Evolutionary conservation across 64 coral and sea anemone species (phyloP), one percentile per base, ranked within the genome.

Genomic region (Dendronephthya gigantea): DNA sequence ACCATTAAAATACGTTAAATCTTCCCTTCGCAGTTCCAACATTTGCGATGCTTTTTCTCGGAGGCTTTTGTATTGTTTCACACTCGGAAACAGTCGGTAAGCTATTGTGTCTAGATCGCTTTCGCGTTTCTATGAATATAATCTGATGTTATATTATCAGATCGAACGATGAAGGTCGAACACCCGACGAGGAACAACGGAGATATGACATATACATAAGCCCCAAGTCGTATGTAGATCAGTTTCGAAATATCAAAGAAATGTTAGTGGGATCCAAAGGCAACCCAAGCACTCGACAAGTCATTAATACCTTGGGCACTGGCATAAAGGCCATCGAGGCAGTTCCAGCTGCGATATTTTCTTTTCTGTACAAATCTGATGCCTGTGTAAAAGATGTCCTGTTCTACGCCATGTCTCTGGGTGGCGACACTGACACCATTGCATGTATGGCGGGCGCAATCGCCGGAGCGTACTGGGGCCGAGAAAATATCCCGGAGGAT

Each of bases 371-470:
- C 87, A 93, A 93, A 43, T 91, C 91, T 0, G 87, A 69, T n/a
- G 35, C 39, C 9, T 93, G 92, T 9, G 86, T 98, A 84, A 40
- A 93, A 47, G 92, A 90, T 7, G 82, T 83, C 15, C 82, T 98
- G 8, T 86, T 89, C 58, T 98, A 90, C 91, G 92, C 95, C n/a
- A 98, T 98, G 30, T 98, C 95, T 27, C 74, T 98, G 19, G 95
- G 95, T 8, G 95, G 95, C 17, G 95, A 98, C 48, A 98, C 95
- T 22, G 95, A 98, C 87, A 98, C 95, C 15, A 98, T 98, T 56
- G 95, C 95, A 23, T 93, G 95, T 37, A 98, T 98, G 95, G 49
- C 95, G 5, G 95, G 95, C 22, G 92, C 95, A 3, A 98, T 98
- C 15, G 89, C 82, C 85, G 95, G 95, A 9, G 95, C 95, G 29